Evolutionary conservation across 1,140 invertebrate species (phyloP).

Genomic region (Lepidurus couesii): DNA sequence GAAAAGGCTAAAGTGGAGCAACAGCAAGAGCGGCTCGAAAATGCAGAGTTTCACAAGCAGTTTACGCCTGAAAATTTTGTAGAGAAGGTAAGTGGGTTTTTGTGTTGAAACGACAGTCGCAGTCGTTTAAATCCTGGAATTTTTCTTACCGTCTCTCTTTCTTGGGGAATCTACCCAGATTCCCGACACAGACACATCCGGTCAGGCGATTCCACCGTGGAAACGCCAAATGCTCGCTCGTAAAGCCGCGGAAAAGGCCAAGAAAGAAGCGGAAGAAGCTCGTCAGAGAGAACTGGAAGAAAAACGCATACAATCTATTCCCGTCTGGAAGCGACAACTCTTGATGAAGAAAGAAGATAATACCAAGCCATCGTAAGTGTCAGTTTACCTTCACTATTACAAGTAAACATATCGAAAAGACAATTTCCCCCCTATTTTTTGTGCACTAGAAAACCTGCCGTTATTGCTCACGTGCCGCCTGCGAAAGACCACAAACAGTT

Average conservation of each 20-base stretch:
- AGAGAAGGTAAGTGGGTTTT: slow-evolving; percentile 59
- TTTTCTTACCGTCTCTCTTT: slow-evolving; percentile 7
- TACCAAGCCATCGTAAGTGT: slow-evolving; percentile 40
- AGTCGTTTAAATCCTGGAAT: not conserved
- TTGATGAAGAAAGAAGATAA: slow-evolving; percentile 71
- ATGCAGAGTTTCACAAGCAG: slow-evolving; percentile 71
- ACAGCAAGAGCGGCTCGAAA: slow-evolving; percentile 68
- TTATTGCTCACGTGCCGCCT: slow-evolving; percentile 4
- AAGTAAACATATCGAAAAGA: not conserved
- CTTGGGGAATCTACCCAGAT: slow-evolving; percentile 55
- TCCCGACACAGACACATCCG: slow-evolving; percentile 78
- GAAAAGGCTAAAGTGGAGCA: slow-evolving; percentile 74
- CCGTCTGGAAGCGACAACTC: slow-evolving; percentile 85
- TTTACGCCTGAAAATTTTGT: slow-evolving; percentile 82
- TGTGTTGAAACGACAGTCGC: not conserved
- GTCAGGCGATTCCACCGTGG: slow-evolving; percentile 84
- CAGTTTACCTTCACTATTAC: slow-evolving; percentile 22
- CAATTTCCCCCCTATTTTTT: not conserved
- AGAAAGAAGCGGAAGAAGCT: slow-evolving; percentile 80
- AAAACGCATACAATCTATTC: slow-evolving; percentile 74
- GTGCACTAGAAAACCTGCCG: not conserved
- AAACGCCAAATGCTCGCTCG: slow-evolving; percentile 90
- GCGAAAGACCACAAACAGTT: slow-evolving; percentile 25
- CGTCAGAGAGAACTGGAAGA: slow-evolving; percentile 76
- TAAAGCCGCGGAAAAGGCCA: slow-evolving; percentile 83